Evolutionary conservation across 1,140 invertebrate genomes (phyloP).

Genomic region (Aphelinus atriplicis): DNA sequence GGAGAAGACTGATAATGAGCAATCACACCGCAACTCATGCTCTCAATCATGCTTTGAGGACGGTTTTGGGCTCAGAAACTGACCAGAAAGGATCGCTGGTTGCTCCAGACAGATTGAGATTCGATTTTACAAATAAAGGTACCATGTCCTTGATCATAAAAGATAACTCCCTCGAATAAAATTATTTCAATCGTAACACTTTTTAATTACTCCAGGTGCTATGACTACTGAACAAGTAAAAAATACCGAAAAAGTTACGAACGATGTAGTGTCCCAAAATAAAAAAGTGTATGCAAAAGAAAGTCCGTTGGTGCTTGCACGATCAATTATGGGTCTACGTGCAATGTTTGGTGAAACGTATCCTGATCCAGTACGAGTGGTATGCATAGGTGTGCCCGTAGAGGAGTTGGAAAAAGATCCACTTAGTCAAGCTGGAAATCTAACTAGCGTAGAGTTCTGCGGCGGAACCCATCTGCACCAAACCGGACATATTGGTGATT

Average conservation of each 20-base stretch:
- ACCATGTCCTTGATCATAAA: not conserved
- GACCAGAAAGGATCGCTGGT: slow-evolving; percentile 99
- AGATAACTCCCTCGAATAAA: too few species aligned
- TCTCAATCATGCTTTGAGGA: slow-evolving; percentile 92
- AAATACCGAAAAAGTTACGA: slow-evolving; percentile 82
- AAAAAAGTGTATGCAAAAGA: slow-evolving; percentile 91
- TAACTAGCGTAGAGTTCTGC: slow-evolving; percentile 99
- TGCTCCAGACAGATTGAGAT: slow-evolving; percentile 93
- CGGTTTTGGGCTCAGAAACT: slow-evolving; percentile 88
- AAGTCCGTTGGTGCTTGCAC: slow-evolving; percentile 83
- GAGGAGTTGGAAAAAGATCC: slow-evolving; percentile 91
- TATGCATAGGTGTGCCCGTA: slow-evolving; percentile 93
- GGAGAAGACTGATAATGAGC: slow-evolving; percentile 92
- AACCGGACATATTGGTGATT: slow-evolving; percentile 91
- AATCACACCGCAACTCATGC: slow-evolving; percentile 99
- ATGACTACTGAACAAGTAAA: slow-evolving; percentile 90
- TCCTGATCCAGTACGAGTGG: slow-evolving; percentile 97
- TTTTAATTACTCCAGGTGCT: slow-evolving; percentile 66
- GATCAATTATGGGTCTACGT: slow-evolving; percentile 92
- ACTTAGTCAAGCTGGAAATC: slow-evolving; percentile 75
- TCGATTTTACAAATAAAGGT: slow-evolving; percentile 97
- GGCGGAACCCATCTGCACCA: slow-evolving; percentile 96
- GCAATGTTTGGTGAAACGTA: slow-evolving; percentile 99
- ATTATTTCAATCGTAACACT: too few species aligned
- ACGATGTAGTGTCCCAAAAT: slow-evolving; percentile 82